A percentile compares a stretch with the other conserved stretches of the same genome.
Evolutionary conservation across 2,888 invertebrate species (phyloP).

Genomic region (Callinectes sapidus): DNA sequence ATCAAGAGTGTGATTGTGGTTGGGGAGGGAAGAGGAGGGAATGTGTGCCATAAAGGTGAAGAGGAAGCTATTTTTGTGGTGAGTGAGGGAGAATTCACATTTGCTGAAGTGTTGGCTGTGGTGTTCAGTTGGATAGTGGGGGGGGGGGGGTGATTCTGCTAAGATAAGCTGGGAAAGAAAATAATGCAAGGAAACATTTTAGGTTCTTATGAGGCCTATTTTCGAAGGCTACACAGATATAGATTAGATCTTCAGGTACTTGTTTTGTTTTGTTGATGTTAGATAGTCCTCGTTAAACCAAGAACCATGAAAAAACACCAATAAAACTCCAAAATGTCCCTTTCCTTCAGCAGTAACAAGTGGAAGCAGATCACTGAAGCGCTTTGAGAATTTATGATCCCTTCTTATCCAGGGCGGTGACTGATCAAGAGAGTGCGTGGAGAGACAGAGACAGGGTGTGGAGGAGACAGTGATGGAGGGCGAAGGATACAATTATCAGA

Average conservation of each 20-base stretch:
- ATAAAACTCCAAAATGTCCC: too few relatives aligned
- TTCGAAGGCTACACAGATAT: too few relatives aligned
- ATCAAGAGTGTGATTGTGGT: background rate
- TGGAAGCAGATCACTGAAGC: too few relatives aligned
- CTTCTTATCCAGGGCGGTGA: background rate
- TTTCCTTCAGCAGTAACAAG: too few relatives aligned
- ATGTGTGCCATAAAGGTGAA: background rate
- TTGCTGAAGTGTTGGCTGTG: background rate
- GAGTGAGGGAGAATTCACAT: background rate
- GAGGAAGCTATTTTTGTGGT: background rate
- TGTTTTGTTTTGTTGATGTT: too few relatives aligned
- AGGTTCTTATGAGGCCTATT: too few relatives aligned
- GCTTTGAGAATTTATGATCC: too few relatives aligned
- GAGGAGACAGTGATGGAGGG: background rate
- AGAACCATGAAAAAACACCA: too few relatives aligned
- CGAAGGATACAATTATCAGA: constrained; percentile 4
- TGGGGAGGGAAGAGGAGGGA: background rate
- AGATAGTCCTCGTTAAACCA: too few relatives aligned
- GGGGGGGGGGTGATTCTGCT: background rate
- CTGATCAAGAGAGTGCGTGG: background rate
- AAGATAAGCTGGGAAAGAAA: background rate
- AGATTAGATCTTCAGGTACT: too few relatives aligned
- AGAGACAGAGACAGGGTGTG: background rate
- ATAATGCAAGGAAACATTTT: background rate
- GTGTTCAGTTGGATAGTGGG: background rate